phyloP scores from a whole-genome alignment of 2,113 vertebrate species.

The Riparia riparia region DNA sequence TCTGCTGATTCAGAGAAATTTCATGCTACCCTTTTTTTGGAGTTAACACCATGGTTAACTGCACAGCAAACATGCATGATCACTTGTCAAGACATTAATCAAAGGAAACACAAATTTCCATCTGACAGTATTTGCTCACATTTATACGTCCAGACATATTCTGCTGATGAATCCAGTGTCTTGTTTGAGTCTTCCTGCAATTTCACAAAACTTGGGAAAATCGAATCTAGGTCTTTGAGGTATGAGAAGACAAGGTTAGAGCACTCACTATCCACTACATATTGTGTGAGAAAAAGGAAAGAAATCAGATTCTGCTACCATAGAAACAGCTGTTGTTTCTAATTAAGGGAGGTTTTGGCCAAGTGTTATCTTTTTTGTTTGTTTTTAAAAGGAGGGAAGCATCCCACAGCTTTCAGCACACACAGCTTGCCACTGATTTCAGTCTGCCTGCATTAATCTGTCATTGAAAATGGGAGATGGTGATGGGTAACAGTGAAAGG shows the following conservation, averaged over 20 bases:
- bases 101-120: not conserved
- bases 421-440: not conserved
- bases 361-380: not conserved
- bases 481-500: not conserved
- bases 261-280: accelerated
- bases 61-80: not conserved
- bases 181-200: constrained; percentile 46
- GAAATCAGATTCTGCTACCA: not conserved
- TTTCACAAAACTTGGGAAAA: constrained; percentile 38
- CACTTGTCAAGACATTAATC: not conserved
- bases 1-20: not conserved
- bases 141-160: constrained; percentile 17
- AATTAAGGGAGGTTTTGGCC: not conserved
- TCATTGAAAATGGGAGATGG: not conserved
- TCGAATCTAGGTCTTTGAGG: not conserved
- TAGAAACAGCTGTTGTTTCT: not conserved
- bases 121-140: constrained; percentile 30
- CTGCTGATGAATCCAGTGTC: not conserved
- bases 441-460: not conserved
- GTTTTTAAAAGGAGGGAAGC: not conserved
- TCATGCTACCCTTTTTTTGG: not conserved
- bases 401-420: not conserved
- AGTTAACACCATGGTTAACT: not conserved
- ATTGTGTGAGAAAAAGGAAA: not conserved
- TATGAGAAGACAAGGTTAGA: constrained; percentile 2